Percentiles rank a stretch among this genome's conserved stretches.
phyloP scores from a whole-genome alignment of 2,797 vertebrate genomes.

The Capromys pilorides region DNA sequence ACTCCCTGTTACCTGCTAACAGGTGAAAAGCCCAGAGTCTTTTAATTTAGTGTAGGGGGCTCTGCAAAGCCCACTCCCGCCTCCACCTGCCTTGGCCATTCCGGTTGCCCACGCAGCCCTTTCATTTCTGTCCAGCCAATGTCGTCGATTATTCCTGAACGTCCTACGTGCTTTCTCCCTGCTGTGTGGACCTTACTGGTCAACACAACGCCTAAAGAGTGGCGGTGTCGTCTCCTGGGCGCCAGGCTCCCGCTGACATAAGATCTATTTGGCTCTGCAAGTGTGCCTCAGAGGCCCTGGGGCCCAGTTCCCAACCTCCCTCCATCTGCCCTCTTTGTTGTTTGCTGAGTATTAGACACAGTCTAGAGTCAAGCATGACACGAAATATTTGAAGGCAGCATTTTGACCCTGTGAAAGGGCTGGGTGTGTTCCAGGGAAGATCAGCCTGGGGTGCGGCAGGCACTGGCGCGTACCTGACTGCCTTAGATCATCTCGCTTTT shows the following conservation, averaged over 20 bases:
- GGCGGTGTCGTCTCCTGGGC: rapidly evolving
- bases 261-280: rapidly evolving
- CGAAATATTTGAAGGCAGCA: not conserved
- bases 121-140: not conserved
- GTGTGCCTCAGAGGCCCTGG: not conserved
- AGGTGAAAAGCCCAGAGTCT: conserved; percentile 56
- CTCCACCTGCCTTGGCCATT: not conserved
- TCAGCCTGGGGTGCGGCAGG: not conserved
- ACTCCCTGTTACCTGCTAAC: not conserved
- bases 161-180: rapidly evolving
- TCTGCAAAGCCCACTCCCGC: not conserved
- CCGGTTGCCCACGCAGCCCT: not conserved
- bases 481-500: not conserved
- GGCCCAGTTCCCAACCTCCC: not conserved
- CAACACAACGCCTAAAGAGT: not conserved
- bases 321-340: not conserved
- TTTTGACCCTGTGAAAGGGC: not conserved
- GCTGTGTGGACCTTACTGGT: not conserved
- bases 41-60: not conserved
- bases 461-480: too few relatives aligned
- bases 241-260: not conserved
- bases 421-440: not conserved
- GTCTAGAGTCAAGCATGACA: not conserved
- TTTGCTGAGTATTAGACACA: not conserved
- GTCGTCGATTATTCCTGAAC: not conserved